Conservation (phyloP, 2,797 vertebrate species). For the Myotis findleyi region DNA sequence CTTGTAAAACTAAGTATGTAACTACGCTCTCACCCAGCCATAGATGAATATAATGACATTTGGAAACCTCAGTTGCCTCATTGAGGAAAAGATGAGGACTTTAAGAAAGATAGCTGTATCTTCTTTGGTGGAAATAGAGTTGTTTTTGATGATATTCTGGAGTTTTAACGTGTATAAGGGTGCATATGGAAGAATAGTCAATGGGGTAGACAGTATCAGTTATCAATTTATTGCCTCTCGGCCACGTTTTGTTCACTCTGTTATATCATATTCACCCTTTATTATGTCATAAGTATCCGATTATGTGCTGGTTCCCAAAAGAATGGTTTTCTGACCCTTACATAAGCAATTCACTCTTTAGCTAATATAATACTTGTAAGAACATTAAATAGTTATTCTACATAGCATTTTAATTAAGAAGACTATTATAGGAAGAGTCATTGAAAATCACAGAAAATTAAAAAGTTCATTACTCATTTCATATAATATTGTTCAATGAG, state of each 20-base stretch:
- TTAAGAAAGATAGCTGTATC: background rate
- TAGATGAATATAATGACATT: background rate
- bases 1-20: background rate
- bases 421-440: background rate
- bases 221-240: background rate
- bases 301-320: constrained; percentile 9
- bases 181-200: background rate
- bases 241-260: background rate
- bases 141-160: background rate
- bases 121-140: constrained; percentile 18
- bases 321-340: background rate
- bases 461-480: background rate
- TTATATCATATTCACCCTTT: background rate
- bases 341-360: background rate
- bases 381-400: background rate
- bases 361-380: background rate
- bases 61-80: background rate
- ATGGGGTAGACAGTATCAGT: background rate
- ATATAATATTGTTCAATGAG: background rate
- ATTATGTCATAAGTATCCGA: background rate
- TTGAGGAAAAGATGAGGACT: background rate
- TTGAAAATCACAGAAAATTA: background rate
- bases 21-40: background rate
- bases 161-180: background rate
- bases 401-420: background rate